Evolutionary conservation across 2,797 vertebrate species (phyloP).

Genomic region (Halcyon smyrnensis): DNA sequence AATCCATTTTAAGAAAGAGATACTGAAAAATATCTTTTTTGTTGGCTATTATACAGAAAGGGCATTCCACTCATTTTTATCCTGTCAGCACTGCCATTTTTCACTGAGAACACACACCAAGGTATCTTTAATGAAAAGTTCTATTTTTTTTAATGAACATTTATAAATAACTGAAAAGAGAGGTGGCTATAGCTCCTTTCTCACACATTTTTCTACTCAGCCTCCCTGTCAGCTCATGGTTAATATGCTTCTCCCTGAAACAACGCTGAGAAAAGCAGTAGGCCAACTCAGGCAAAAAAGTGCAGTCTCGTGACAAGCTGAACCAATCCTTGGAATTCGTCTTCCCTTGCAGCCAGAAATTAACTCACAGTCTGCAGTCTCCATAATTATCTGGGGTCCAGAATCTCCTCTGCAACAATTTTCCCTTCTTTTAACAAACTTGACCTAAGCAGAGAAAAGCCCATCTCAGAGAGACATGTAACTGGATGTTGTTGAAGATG

Average conservation of each 20-base stretch:
- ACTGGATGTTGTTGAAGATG: not conserved
- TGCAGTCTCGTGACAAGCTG: not conserved
- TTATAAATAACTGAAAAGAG: not conserved
- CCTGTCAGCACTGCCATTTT: not conserved
- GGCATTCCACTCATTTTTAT: not conserved
- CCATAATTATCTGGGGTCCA: not conserved
- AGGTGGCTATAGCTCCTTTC: not conserved
- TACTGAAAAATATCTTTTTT: not conserved
- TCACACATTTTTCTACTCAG: not conserved
- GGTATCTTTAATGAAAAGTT: not conserved
- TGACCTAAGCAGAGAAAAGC: not conserved
- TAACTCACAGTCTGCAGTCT: not conserved
- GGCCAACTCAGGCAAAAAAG: not conserved
- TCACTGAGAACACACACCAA: not conserved
- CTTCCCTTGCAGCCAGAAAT: not conserved
- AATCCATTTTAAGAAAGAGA: not conserved
- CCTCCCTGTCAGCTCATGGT: not conserved
- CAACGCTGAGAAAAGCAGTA: not conserved
- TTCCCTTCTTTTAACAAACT: not conserved
- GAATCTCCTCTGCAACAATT: not conserved
- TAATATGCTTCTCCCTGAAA: not conserved
- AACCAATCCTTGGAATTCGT: not conserved
- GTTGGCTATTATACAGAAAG: not conserved
- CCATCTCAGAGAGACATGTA: not conserved
- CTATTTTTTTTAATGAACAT: not conserved